Percentiles rank a stretch among this genome's conserved stretches.
These are phyloP conservation scores for Synergus itoensis DNA, from an alignment of 2,888 invertebrate species.

Conservation along the genomic window DNA sequence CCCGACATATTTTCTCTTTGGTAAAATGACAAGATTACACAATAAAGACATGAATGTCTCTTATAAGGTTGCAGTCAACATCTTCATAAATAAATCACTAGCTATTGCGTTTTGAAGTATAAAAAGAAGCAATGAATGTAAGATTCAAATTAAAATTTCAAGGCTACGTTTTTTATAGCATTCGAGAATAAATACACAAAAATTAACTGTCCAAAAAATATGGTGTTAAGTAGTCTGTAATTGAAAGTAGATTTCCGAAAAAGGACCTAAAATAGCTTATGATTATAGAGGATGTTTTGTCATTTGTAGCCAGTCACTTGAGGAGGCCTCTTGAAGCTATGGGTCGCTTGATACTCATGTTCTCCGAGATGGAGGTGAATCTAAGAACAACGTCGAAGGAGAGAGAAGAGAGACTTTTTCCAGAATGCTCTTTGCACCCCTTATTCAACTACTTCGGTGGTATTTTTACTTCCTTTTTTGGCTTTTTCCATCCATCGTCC, in stretches of 20 bases:
- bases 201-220: too few species aligned
- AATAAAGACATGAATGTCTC: conserved; percentile 59
- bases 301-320: neutral
- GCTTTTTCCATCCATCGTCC: conserved; percentile 51
- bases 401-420: neutral
- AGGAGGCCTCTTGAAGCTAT: neutral
- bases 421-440: conserved; percentile 43
- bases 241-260: too few species aligned
- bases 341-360: neutral
- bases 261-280: neutral
- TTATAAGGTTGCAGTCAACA: conserved; percentile 61
- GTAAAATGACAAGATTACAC: conserved; percentile 44
- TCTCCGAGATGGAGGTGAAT: conserved; percentile 5
- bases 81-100: conserved; percentile 66
- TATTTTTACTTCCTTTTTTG: conserved; percentile 47
- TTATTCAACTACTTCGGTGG: conserved; percentile 46
- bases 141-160: too few species aligned
- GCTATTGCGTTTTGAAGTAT: neutral
- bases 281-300: too few species aligned
- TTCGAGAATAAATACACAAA: too few species aligned
- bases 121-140: too few species aligned
- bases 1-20: neutral
- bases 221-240: too few species aligned
- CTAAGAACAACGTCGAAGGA: neutral
- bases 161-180: too few species aligned